Percentiles rank a stretch among this genome's conserved stretches.
These are phyloP conservation scores for Sylvicola fuscatus DNA, from an alignment of 2,888 invertebrate species.

Conservation along the genomic window DNA sequence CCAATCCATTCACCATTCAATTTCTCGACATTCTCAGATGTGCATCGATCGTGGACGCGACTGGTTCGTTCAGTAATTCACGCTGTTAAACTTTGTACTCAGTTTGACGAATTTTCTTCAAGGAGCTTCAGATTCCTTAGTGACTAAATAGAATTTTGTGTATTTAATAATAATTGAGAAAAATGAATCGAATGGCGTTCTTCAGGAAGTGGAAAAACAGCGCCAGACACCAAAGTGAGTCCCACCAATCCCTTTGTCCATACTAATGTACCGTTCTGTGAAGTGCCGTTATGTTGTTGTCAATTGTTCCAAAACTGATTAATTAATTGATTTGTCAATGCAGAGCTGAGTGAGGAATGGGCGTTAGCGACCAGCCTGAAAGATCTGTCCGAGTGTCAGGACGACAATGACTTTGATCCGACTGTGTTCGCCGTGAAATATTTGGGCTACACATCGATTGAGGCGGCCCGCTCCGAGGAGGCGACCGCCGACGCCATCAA, in stretches of 20 bases:
- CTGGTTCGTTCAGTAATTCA: no score
- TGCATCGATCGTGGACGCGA: no score
- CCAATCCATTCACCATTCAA: no score
- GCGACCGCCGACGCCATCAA: constrained; percentile 63
- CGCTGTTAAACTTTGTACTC: no score
- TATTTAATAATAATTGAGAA: no score
- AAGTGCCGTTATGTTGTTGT: background rate
- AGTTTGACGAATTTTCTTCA: no score
- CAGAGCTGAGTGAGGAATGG: constrained; percentile 12
- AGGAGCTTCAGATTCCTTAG: no score
- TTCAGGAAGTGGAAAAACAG: constrained; percentile 16
- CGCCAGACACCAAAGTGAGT: constrained; percentile 16
- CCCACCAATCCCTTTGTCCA: background rate
- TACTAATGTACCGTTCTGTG: background rate
- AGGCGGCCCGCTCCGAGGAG: constrained; percentile 14
- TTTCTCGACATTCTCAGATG: no score
- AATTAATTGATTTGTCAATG: constrained; percentile 2
- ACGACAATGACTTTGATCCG: constrained; percentile 9
- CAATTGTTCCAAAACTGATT: background rate
- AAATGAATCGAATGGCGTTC: constrained; percentile 11
- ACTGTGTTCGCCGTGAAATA: constrained; percentile 15
- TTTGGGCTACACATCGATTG: constrained; percentile 15
- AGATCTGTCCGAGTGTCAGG: constrained; percentile 8
- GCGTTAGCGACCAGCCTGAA: constrained; percentile 10
- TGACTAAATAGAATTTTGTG: no score